phyloP scores from a whole-genome alignment of 1,140 invertebrate species.

The Drosophila malerkotliana region DNA sequence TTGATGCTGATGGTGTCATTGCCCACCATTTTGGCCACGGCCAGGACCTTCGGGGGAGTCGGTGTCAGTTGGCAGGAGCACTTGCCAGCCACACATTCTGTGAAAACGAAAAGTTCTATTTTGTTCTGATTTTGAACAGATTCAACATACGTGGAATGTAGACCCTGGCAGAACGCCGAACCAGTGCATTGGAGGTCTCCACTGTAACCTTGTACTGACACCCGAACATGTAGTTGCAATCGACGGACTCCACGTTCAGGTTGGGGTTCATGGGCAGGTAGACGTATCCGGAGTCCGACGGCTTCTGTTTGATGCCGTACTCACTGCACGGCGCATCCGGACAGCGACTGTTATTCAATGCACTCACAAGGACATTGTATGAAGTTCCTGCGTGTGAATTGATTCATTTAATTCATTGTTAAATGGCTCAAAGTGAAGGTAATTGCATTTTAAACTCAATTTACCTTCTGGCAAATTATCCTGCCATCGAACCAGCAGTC shows the following conservation, averaged over 20 bases:
- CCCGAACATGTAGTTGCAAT: conserved; percentile 78
- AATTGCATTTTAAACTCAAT: background rate
- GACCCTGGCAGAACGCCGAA: conserved; percentile 46
- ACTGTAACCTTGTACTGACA: conserved; percentile 73
- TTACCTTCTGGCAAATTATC: conserved; percentile 73
- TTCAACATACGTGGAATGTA: conserved; percentile 60
- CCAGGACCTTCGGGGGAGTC: conserved; percentile 54
- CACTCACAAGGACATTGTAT: conserved; percentile 73
- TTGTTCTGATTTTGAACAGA: background rate
- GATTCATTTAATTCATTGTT: too few relatives aligned
- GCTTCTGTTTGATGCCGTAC: conserved; percentile 68
- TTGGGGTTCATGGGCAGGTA: conserved; percentile 66
- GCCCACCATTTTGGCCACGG: conserved; percentile 49
- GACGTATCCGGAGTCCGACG: conserved; percentile 16
- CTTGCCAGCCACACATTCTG: conserved; percentile 64
- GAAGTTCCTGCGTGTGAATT: conserved; percentile 48
- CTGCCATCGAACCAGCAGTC: conserved; percentile 67
- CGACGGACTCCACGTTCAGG: conserved; percentile 59
- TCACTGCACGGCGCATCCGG: conserved; percentile 70
- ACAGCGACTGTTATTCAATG: conserved; percentile 66
- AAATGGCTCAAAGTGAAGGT: background rate
- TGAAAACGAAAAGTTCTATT: background rate
- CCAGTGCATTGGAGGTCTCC: conserved; percentile 67
- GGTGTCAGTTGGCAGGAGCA: conserved; percentile 62
- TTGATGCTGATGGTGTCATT: conserved; percentile 70